phyloP scores from a whole-genome alignment of 2,888 invertebrate genomes.

The Physocephala rufipes region DNA sequence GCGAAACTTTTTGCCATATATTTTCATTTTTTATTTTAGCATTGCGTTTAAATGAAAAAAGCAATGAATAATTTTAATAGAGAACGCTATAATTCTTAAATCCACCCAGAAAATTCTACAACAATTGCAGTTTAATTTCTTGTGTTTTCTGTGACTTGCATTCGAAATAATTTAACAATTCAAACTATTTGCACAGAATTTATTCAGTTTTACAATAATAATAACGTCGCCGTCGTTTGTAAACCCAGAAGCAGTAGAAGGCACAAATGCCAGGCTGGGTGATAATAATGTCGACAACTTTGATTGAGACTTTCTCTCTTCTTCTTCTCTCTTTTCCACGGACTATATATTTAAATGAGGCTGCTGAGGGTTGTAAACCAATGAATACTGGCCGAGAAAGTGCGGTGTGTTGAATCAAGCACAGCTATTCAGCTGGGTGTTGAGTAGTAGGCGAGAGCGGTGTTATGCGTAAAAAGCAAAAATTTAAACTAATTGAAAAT shows the following conservation, averaged over 20 bases:
- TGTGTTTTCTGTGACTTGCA: conserved; percentile 4
- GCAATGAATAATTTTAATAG: conserved; percentile 4
- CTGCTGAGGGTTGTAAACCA: too few species aligned
- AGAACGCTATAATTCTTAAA: not conserved
- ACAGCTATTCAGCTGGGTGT: too few species aligned
- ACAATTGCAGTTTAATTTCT: conserved; percentile 25
- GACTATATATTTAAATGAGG: too few species aligned
- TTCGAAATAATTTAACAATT: conserved; percentile 19
- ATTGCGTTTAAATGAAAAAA: not conserved
- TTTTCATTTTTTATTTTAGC: not conserved
- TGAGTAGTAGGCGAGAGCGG: not conserved
- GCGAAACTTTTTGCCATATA: not conserved
- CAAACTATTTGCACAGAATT: conserved; percentile 29
- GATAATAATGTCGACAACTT: too few species aligned
- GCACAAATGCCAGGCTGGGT: not conserved
- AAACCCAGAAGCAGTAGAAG: not conserved
- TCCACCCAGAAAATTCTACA: conserved; percentile 15
- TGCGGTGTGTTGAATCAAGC: too few species aligned
- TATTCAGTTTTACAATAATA: conserved; percentile 22
- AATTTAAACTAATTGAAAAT: conserved; percentile 33
- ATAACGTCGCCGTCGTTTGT: not conserved
- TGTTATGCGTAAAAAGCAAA: conserved; percentile 27
- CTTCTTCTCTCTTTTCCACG: too few species aligned
- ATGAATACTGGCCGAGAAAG: too few species aligned
- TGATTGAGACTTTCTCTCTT: too few species aligned